Conservation (phyloP, 2,113 vertebrate species). For the Podiceps cristatus region DNA sequence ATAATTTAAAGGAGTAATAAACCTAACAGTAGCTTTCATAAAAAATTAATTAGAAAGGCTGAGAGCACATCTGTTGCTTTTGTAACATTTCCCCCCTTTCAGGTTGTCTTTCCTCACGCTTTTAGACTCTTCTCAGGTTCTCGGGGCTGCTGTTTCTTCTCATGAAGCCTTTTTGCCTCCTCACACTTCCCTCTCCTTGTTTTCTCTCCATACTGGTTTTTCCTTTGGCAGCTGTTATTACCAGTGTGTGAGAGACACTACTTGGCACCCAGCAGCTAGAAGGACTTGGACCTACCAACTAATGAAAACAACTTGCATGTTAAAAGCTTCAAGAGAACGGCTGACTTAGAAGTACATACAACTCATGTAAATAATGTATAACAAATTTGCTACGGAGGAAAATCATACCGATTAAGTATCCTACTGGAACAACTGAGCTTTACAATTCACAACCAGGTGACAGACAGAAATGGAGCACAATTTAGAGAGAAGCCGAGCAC, state of each 20-base stretch:
- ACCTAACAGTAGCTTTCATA: constrained; percentile 26
- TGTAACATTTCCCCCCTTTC: not conserved
- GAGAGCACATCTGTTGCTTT: constrained; percentile 49
- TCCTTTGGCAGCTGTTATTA: not conserved
- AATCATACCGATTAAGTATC: not conserved
- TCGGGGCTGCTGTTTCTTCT: not conserved
- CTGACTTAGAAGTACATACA: not conserved
- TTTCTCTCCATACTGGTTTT: not conserved
- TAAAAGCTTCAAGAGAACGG: not conserved
- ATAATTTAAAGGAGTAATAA: constrained; percentile 52
- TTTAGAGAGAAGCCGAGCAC: not conserved
- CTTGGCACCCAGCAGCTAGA: not conserved
- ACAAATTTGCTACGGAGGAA: not conserved
- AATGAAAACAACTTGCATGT: not conserved
- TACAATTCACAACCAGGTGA: not conserved
- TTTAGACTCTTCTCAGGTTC: not conserved
- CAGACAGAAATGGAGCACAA: not conserved
- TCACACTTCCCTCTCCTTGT: not conserved
- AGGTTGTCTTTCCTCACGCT: not conserved
- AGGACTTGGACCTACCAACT: not conserved
- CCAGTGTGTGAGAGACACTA: not conserved
- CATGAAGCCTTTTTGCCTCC: not conserved
- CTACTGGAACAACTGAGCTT: not conserved
- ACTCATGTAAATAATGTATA: accelerated
- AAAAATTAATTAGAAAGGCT: constrained; percentile 39